Conservation (phyloP, 1,140 invertebrate genomes). For the Drosophila obscura region DNA sequence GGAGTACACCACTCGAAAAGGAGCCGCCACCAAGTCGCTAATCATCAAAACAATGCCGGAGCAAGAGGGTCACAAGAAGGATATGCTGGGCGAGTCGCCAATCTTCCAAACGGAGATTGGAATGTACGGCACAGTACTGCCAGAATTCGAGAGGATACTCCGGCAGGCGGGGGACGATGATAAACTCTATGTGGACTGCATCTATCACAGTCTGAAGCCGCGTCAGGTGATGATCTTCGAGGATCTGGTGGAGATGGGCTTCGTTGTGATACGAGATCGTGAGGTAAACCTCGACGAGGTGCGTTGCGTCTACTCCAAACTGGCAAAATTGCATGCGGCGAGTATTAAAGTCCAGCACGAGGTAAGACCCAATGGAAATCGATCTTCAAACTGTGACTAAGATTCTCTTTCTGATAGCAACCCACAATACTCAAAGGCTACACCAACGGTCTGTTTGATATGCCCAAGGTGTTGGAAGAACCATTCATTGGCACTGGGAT, state of each 20-base stretch:
- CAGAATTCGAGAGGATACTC: slow-evolving; percentile 63
- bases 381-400: background rate
- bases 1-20: slow-evolving; percentile 12
- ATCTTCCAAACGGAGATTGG: slow-evolving; percentile 68
- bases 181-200: slow-evolving; percentile 26
- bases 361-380: background rate
- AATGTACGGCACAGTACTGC: slow-evolving; percentile 64
- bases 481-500: slow-evolving; percentile 50
- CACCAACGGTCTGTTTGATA: slow-evolving; percentile 33
- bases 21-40: slow-evolving; percentile 41
- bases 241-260: slow-evolving; percentile 56
- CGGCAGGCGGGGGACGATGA: slow-evolving; percentile 40
- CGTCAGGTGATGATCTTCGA: slow-evolving; percentile 62
- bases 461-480: slow-evolving; percentile 20
- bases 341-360: slow-evolving; percentile 56
- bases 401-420: slow-evolving; percentile 10
- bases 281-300: slow-evolving; percentile 38
- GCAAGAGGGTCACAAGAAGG: slow-evolving; percentile 61
- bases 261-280: slow-evolving; percentile 47
- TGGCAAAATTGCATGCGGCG: slow-evolving; percentile 69
- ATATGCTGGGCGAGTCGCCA: slow-evolving; percentile 37
- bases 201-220: slow-evolving; percentile 58
- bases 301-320: slow-evolving; percentile 26
- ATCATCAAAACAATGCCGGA: slow-evolving; percentile 76
- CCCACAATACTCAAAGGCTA: slow-evolving; percentile 44